phyloP scores from a whole-genome alignment of 2,113 vertebrate genomes.

The Myiozetetes cayanensis region DNA sequence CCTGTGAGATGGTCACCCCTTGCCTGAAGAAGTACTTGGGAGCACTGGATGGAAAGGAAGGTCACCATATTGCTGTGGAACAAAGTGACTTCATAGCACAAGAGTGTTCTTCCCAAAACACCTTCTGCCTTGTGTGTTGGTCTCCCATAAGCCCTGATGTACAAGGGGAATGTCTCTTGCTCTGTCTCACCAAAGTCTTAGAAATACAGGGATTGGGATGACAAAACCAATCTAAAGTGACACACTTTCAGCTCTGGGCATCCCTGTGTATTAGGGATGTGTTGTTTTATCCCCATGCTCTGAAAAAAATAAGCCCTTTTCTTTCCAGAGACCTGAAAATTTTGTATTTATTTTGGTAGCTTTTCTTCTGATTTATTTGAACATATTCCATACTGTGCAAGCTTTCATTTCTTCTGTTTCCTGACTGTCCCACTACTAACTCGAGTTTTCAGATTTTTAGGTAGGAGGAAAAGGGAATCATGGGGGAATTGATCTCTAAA shows the following conservation, averaged over 20 bases:
- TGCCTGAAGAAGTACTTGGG: background rate
- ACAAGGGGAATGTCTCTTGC: background rate
- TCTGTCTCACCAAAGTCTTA: background rate
- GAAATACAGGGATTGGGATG: background rate
- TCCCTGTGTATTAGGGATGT: background rate
- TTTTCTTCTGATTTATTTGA: background rate
- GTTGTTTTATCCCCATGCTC: background rate
- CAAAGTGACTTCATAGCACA: background rate
- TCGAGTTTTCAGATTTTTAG: background rate
- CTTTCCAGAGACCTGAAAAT: background rate
- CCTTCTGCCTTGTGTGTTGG: background rate
- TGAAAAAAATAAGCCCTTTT: background rate
- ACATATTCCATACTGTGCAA: background rate
- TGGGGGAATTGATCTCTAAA: background rate
- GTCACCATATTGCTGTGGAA: background rate
- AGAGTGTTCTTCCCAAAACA: background rate
- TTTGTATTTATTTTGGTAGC: background rate
- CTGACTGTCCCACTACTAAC: background rate
- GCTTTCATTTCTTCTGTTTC: background rate
- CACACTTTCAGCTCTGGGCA: background rate
- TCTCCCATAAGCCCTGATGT: background rate
- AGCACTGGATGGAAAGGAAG: background rate
- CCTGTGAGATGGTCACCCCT: background rate
- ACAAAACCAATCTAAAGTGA: background rate
- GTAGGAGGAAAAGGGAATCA: background rate